Evolutionary conservation across 1,140 invertebrate species (phyloP).

Genomic region (Penaeus vannamei): DNA sequence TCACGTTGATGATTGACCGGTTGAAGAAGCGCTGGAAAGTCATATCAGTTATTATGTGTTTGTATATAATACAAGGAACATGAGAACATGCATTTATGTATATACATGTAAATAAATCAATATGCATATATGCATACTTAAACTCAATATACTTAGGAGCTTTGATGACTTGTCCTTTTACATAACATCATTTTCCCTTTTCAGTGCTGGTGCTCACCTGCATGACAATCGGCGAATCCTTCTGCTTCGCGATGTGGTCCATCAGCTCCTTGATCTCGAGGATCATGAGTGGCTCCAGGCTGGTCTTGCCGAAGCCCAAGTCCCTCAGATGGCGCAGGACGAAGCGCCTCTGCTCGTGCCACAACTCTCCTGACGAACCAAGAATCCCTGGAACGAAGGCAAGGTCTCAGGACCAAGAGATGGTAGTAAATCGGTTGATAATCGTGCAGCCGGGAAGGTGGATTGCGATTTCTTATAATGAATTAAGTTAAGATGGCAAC

Average conservation of each 20-base stretch:
- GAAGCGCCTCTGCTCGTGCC: slow-evolving; percentile 39
- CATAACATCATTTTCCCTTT: too few relatives aligned
- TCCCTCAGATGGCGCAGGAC: slow-evolving; percentile 59
- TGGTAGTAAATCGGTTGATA: not conserved
- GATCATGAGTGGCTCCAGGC: slow-evolving; percentile 81
- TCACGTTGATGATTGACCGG: slow-evolving; percentile 81
- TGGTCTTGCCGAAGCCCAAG: slow-evolving; percentile 83
- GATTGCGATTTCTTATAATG: too few relatives aligned
- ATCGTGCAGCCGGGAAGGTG: too few relatives aligned
- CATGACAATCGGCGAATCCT: not conserved
- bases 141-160: too few relatives aligned
- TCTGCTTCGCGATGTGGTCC: slow-evolving; percentile 33
- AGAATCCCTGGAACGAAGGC: slow-evolving; percentile 24
- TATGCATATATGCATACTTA: too few relatives aligned
- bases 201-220: not conserved
- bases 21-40: slow-evolving; percentile 70
- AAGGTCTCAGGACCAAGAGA: not conserved
- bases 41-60: not conserved
- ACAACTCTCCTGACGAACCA: slow-evolving; percentile 7
- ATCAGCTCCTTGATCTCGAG: slow-evolving; percentile 78
- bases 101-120: too few relatives aligned
- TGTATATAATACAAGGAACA: too few relatives aligned
- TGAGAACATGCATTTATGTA: too few relatives aligned
- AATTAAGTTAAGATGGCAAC: too few relatives aligned
- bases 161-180: too few relatives aligned